These are phyloP conservation scores for Phallusia fumigata DNA, from an alignment of 23 tunicate species.

Conservation along the genomic window DNA sequence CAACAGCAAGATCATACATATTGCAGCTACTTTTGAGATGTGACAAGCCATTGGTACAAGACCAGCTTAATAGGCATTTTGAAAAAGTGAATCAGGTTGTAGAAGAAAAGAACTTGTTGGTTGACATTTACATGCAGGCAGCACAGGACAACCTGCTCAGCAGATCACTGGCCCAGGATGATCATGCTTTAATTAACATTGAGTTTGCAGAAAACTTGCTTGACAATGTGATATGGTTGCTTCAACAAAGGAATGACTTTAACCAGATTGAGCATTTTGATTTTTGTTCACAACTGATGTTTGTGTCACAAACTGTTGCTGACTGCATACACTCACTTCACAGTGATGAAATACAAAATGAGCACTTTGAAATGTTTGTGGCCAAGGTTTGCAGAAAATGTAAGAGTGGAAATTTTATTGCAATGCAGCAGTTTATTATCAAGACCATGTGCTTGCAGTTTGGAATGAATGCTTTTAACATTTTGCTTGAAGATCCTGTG, in stretches of 20 bases:
- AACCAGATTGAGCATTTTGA: slow-evolving; percentile 35
- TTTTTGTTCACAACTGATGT: slow-evolving; percentile 21
- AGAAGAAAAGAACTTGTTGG: background rate
- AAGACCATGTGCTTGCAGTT: slow-evolving; percentile 26
- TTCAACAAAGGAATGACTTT: background rate
- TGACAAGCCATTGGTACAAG: slow-evolving; percentile 24
- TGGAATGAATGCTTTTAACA: slow-evolving; percentile 39
- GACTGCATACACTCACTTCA: background rate
- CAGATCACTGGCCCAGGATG: background rate
- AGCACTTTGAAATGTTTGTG: background rate
- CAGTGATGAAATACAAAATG: background rate
- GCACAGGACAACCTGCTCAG: slow-evolving; percentile 10
- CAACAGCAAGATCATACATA: slow-evolving; percentile 38
- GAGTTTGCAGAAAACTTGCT: slow-evolving; percentile 9
- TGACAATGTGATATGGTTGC: background rate
- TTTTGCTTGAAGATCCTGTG: slow-evolving; percentile 10
- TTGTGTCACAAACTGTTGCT: slow-evolving; percentile 21
- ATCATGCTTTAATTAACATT: background rate
- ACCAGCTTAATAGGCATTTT: slow-evolving; percentile 24
- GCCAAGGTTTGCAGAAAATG: slow-evolving; percentile 10
- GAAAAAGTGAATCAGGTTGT: background rate
- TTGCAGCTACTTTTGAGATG: slow-evolving; percentile 41
- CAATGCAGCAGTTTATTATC: slow-evolving; percentile 13
- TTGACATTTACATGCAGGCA: slow-evolving; percentile 26
- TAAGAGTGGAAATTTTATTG: background rate